Conservation (phyloP, 2,797 vertebrate species). For the Valencia hispanica region DNA sequence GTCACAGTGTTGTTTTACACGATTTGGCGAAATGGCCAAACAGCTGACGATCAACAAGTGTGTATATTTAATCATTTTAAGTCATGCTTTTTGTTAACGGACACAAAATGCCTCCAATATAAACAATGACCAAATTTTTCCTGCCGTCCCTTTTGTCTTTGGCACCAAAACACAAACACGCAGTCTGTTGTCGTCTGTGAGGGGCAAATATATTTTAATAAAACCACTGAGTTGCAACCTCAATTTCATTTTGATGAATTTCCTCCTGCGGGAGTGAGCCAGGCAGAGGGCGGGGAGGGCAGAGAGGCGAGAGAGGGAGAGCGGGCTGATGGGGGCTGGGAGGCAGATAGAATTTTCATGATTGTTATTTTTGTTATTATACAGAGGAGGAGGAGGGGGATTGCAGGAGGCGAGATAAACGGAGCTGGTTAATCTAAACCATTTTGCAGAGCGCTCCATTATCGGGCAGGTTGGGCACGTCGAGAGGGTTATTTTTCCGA, state of each 20-base stretch:
- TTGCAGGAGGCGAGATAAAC: constrained; percentile 60
- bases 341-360: constrained; percentile 96
- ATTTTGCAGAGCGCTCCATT: constrained; percentile 72
- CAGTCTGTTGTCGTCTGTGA: constrained; percentile 53
- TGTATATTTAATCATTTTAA: constrained; percentile 40
- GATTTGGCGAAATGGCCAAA: neutral
- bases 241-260: constrained; percentile 99
- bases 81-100: constrained; percentile 13
- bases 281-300: constrained; percentile 67
- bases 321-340: constrained; percentile 77
- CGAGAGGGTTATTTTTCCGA: constrained; percentile 76
- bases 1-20: constrained; percentile 1
- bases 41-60: constrained; percentile 60
- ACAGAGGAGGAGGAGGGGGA: constrained; percentile 71
- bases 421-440: constrained; percentile 73
- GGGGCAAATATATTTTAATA: constrained; percentile 93
- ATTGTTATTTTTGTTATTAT: constrained; percentile 89
- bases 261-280: constrained; percentile 89
- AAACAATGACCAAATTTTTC: constrained; percentile 66
- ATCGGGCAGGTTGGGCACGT: constrained; percentile 75
- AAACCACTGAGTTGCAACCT: constrained; percentile 98
- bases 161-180: constrained; percentile 43
- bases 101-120: constrained; percentile 38
- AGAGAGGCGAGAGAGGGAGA: constrained; percentile 57
- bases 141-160: constrained; percentile 51